Evolutionary conservation across 2,888 invertebrate species (phyloP), one percentile per base, ranked within the genome.

Genomic region (Heteropelma amictum): DNA sequence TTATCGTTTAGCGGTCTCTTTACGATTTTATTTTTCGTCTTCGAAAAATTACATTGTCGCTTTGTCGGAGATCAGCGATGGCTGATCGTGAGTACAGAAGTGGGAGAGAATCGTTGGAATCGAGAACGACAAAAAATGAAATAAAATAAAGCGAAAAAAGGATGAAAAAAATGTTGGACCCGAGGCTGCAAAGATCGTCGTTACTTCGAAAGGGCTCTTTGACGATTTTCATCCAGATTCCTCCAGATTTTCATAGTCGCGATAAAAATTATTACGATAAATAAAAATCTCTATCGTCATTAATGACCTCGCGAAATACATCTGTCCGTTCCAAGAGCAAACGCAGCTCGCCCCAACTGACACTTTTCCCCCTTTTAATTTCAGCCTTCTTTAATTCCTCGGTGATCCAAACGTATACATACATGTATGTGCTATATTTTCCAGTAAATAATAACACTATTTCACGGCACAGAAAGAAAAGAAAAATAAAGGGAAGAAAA

Each of bases 291-390:
- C n/a, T n/a, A n/a, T n/a, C n/a, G n/a, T n/a, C n/a, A n/a, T n/a
- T n/a, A n/a, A n/a, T n/a, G n/a, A n/a, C n/a, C n/a, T n/a, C n/a
- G n/a, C n/a, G n/a, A n/a, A n/a, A n/a, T n/a, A n/a, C n/a, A n/a
- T n/a, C n/a, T n/a, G n/a, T n/a, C n/a, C n/a, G 14, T 33, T 38
- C 28, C 28, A 28, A 26, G 47, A 35, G 71, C 28, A 21, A 51
- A 79, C 78, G 77, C 79, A 76, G 77, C 79, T 79, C 79, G 76
- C 73, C 79, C 79, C 80, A 78, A 79, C 79, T 80, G 80, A 79
- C 80, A 79, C 80, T 72, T 69, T 58, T 72, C 60, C 49, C 5
- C 54, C 53, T 60, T 72, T 67, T 26, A 47, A 49, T 69, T 12
- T 8, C 33, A n/a, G 17, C 38, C n/a, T 14, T 61, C 23, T 72